phyloP scores from a whole-genome alignment of 2,888 invertebrate species.

The Campopleginae sp. region DNA sequence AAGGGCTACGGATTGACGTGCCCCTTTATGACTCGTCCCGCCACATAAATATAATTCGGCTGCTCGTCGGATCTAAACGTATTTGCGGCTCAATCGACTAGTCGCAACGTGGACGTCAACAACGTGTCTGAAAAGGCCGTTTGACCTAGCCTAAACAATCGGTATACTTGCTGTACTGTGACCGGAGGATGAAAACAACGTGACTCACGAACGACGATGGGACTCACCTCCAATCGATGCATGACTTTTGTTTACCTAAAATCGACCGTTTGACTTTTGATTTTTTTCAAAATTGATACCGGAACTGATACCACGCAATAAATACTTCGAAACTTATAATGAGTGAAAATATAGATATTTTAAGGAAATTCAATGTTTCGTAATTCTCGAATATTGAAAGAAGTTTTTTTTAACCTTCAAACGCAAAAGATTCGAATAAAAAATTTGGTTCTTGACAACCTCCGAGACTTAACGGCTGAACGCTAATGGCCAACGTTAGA shows the following conservation, averaged over 20 bases:
- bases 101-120: not conserved
- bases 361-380: not conserved
- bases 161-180: not conserved
- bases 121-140: not conserved
- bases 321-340: too few relatives aligned
- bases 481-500: not conserved
- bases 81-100: not conserved
- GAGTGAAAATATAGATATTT: too few relatives aligned
- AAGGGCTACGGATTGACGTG: not conserved
- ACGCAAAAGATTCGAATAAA: not conserved
- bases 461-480: not conserved
- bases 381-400: not conserved
- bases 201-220: conserved; percentile 16
- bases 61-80: not conserved
- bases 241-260: not conserved
- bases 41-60: not conserved
- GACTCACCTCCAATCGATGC: not conserved
- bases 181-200: not conserved
- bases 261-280: not conserved
- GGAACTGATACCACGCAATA: too few relatives aligned
- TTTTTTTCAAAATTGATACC: not conserved
- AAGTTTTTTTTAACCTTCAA: not conserved
- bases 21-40: not conserved
- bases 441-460: not conserved
- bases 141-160: not conserved